Percentiles rank a stretch among this genome's conserved stretches.
phyloP scores from a whole-genome alignment of 2,797 vertebrate species.

The Crenichthys baileyi region DNA sequence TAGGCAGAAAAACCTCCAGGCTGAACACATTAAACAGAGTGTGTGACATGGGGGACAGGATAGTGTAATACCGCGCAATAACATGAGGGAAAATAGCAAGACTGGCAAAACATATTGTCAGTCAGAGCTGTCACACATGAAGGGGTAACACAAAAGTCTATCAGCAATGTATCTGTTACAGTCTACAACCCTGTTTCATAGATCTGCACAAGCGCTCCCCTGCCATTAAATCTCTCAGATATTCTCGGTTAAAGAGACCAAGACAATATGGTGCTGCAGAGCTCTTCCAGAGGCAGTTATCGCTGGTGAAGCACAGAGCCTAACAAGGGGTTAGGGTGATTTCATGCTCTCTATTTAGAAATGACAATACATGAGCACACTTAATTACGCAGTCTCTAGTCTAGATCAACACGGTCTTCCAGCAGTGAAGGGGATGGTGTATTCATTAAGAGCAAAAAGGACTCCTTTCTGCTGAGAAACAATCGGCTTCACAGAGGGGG shows the following conservation, averaged over 20 bases:
- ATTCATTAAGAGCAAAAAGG: conserved; percentile 78
- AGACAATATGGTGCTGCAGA: conserved; percentile 59
- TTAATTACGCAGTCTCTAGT: conserved; percentile 78
- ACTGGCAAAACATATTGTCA: conserved; percentile 71
- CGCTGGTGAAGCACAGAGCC: conserved; percentile 52
- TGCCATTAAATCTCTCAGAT: conserved; percentile 67
- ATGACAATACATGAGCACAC: conserved; percentile 80
- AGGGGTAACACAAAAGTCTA: conserved; percentile 63
- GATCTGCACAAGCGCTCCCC: conserved; percentile 53
- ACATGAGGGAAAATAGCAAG: conserved; percentile 68
- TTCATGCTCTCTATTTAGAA: conserved; percentile 77
- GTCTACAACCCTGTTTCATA: conserved; percentile 54
- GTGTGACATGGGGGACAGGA: conserved; percentile 71
- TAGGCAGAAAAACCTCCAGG: conserved; percentile 69
- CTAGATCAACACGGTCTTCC: conserved; percentile 81
- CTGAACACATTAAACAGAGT: conserved; percentile 74
- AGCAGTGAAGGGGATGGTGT: conserved; percentile 69
- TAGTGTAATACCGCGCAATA: conserved; percentile 77
- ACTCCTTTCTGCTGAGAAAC: conserved; percentile 65
- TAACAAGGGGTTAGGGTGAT: conserved; percentile 76
- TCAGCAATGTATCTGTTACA: conserved; percentile 62
- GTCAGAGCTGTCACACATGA: conserved; percentile 76
- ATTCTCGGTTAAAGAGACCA: conserved; percentile 65
- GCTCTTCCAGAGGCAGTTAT: conserved; percentile 58
- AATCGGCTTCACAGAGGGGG: conserved; percentile 61